Percentiles rank a stretch among this genome's conserved stretches.
These are phyloP conservation scores for Vombatus ursinus DNA, from an alignment of 2,113 vertebrate genomes.

Conservation along the genomic window DNA sequence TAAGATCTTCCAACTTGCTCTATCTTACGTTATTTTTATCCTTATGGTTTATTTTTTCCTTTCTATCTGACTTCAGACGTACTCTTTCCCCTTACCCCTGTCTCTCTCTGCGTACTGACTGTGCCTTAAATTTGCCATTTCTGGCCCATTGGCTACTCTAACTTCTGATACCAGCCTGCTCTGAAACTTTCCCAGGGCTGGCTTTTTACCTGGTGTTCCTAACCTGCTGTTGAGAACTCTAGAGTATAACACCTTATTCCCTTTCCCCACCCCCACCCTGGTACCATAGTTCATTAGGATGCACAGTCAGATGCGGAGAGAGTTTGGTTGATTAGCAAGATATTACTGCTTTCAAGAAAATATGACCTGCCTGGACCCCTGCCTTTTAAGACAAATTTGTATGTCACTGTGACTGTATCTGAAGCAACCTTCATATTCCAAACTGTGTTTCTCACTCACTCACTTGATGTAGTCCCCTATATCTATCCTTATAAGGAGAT, in stretches of 20 bases:
- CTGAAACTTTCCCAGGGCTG: neutral
- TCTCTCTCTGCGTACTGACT: neutral
- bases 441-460: neutral
- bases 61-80: neutral
- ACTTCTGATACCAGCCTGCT: neutral
- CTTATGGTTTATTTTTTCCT: neutral
- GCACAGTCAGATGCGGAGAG: neutral
- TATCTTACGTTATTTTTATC: neutral
- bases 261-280: neutral
- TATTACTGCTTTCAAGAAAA: neutral
- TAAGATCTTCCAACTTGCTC: neutral
- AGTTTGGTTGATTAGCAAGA: neutral
- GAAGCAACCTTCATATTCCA: neutral
- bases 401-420: neutral
- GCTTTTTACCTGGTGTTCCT: neutral
- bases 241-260: neutral
- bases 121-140: neutral
- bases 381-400: neutral
- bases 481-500: neutral
- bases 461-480: neutral
- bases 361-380: neutral
- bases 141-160: neutral
- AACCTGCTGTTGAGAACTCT: neutral
- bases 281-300: neutral
- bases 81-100: neutral